phyloP scores from a whole-genome alignment of 2,113 vertebrate genomes.

The Zosterops lateralis region DNA sequence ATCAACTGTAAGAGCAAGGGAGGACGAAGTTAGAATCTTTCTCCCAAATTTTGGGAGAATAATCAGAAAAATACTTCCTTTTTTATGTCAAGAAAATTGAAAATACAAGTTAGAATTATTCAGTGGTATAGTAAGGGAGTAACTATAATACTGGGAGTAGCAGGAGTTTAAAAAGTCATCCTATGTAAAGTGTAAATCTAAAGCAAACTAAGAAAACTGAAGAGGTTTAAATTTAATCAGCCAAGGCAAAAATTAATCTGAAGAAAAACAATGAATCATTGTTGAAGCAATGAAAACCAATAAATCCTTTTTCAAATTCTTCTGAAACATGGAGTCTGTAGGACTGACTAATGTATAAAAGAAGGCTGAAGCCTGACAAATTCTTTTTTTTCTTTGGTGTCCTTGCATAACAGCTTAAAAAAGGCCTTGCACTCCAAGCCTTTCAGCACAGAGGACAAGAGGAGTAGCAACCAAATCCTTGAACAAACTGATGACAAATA shows the following conservation, averaged over 20 bases:
- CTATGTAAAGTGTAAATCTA: background rate
- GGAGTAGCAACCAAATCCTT: background rate
- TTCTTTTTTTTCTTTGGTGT: background rate
- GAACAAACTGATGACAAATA: background rate
- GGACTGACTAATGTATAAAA: background rate
- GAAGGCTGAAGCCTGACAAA: background rate
- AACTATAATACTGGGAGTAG: background rate
- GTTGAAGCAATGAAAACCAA: background rate
- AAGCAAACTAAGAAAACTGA: background rate
- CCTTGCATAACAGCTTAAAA: background rate
- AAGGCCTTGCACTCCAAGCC: background rate
- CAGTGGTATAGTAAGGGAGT: background rate
- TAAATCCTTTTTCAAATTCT: background rate
- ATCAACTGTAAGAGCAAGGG: background rate
- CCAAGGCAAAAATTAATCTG: background rate
- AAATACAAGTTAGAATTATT: background rate
- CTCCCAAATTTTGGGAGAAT: background rate
- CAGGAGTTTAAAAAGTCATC: background rate
- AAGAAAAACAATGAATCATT: background rate
- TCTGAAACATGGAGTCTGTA: background rate
- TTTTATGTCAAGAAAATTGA: background rate
- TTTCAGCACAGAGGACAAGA: background rate
- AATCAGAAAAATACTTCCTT: background rate
- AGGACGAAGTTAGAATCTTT: background rate
- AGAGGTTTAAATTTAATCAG: background rate